Base-by-base conservation (phyloP, 2,113 vertebrate species). In the Syrrhaptes paradoxus region DNA sequence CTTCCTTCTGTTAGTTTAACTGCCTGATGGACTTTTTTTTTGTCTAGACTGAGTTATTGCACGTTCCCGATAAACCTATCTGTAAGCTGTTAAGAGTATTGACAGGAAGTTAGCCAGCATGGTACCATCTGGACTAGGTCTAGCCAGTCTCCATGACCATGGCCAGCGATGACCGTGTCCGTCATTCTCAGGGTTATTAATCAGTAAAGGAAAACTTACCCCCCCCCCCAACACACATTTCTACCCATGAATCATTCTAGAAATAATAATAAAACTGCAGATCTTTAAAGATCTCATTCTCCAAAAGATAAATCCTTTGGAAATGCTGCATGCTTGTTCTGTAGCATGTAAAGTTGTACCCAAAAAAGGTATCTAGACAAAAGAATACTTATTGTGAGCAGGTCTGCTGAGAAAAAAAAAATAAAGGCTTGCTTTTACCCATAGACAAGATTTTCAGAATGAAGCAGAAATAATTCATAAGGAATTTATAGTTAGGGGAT, bases 41-140 rank as follows among this genome's bases (percentile, higher is more conserved):
- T 92, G 96, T 97, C 96, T 96, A 97, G 96, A 96, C 95, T 65
- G 93, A 94, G 92, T 76, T 96, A 71, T 71, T 88, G 85, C 88
- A 92, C 2, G 0, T 61, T 97, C 79, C 90, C 86, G 90, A 94
- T 96, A 96, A 97, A 96, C 85, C 92, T 91, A 66, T 92, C 93
- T 72, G 83, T 97, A 97, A 97, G 96, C 95, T 96, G 92, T 96
- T 97, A 97, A 96, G 96, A 96, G 95, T 96, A 97, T 97, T 97
- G 96, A 92, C 90, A 96, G 95, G 90, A 96, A 96, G 95, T 96
- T 92, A 93, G 85, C 90, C 95, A 95, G 80, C 85, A 59, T 49
- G 85, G 88, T 32, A 52, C 95, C 96, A 96, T 97, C 95, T 97
- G 96, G 96, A 92, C 79, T 88, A 95, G 85, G 85, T 96, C 95